Evolutionary conservation across 2,888 invertebrate species (phyloP), one percentile per base, ranked within the genome.

Genomic region (Standfussiana lucernea): DNA sequence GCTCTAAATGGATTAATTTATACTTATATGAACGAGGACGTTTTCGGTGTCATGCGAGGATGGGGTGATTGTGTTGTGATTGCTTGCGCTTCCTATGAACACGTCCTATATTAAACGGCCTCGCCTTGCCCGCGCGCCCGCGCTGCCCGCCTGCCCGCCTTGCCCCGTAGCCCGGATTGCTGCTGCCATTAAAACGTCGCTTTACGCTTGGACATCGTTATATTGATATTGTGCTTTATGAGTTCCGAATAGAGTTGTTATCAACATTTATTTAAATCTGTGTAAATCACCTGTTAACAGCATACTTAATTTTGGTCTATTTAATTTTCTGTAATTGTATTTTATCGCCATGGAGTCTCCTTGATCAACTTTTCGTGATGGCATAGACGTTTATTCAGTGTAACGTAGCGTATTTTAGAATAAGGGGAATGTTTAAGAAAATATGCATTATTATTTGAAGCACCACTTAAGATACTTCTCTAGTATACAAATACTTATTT

Each of bases 1-100:
- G 95, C 90, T 95, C 95, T 96, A 97, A 97, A 97, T 97, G 97
- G 97, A 97, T 97, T 97, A 97, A 97, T 97, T 97, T 97, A 97
- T 97, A 97, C 96, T 95, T 96, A 91, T 92, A 96, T 95, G 94
- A 95, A 93, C 95, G 96, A 96, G 96, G 96, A 95, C 96, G 95
- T 93, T 96, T 96, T 96, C 94, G 96, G 96, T 96, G 96, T 96
- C 96, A 96, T 94, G 95, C 96, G 92, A 96, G 95, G 96, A 95
- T 96, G 94, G 96, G 96, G 96, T 96, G 96, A 96, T 95, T 95
- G 95, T 95, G 95, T 95, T 95, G 95, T 96, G 96, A 96, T 96
- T 96, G 96, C 95, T 93, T 92, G 93, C 92, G 94, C 95, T 95
- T 95, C 95, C 96, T 96, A 95, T 95, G 95, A 94, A 94, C 94